These are phyloP conservation scores for Porites rus DNA, from an alignment of 92 coral and sea anemone species.

Conservation along the genomic window DNA sequence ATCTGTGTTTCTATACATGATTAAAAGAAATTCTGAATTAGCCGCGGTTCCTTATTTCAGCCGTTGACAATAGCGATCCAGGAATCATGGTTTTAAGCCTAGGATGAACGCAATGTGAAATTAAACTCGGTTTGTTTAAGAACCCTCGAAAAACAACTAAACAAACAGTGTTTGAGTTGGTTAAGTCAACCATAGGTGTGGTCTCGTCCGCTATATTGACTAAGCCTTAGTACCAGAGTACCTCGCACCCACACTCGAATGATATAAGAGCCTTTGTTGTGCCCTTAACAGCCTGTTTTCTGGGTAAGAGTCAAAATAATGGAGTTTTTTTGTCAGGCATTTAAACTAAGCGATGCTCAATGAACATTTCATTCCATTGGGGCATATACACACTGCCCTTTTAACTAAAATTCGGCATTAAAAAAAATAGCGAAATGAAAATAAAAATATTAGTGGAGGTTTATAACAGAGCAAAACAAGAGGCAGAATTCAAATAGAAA, in stretches of 20 bases:
- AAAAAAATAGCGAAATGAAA: not conserved
- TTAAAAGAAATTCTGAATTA: slow-evolving; percentile 2
- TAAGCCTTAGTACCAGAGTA: not conserved
- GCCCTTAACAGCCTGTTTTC: not conserved
- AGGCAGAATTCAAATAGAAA: too few relatives aligned
- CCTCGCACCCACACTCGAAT: not conserved
- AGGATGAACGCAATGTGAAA: not conserved
- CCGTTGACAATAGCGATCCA: not conserved
- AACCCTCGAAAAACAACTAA: slow-evolving; percentile 30
- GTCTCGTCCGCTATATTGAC: slow-evolving; percentile 19
- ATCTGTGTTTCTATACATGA: slow-evolving; percentile 23
- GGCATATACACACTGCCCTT: not conserved
- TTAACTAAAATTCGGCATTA: not conserved
- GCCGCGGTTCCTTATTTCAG: not conserved
- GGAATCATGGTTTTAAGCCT: not conserved
- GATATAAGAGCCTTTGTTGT: not conserved
- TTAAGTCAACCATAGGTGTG: slow-evolving; percentile 20
- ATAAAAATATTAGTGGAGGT: too few relatives aligned
- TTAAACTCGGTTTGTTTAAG: slow-evolving; percentile 28
- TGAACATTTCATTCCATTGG: not conserved
- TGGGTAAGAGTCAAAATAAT: not conserved
- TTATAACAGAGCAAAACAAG: too few relatives aligned
- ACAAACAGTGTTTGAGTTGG: slow-evolving; percentile 20
- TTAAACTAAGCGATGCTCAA: not conserved
- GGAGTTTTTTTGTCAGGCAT: not conserved